Base-by-base conservation (phyloP, 2,113 vertebrate species). In the Eolophus roseicapilla region DNA sequence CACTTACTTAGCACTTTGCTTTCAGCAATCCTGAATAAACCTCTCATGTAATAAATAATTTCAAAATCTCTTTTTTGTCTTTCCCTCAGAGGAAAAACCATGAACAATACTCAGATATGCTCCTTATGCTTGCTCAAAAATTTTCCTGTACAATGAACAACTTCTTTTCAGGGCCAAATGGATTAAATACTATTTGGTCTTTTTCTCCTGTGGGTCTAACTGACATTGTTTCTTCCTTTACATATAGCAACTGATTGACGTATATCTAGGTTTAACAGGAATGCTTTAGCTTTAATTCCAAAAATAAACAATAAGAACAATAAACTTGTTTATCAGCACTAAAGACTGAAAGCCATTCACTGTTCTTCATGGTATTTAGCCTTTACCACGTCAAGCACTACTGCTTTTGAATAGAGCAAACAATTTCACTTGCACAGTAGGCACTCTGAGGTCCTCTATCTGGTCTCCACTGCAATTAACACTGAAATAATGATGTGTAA, bases 271-370 rank as follows among this genome's bases (percentile, higher is more conserved):
- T 52, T 94, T 79, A 90, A 69, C 41, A 73, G 57, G 49, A 92
- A 76, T 3, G 24, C 17, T 29, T 57, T 71, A 55, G 57, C 57
- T 95, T 80, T 85, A 88, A 91, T 86, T 86, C 28, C 47, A 69
- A 79, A 92, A 93, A 35, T 47, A 88, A 88, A 88, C 55, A 90
- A 79, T 55, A 78, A 83, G 83, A 82, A 87, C 82, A 64, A 71
- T 67, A 69, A 82, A 52, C 37, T 60, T 90, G 33, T 91, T 94
- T 94, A 69, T 89, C 90, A 91, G 83, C 60, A 49, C 31, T 57
- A 7, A 84, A 59, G 44, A 49, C 80, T 87, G 70, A 92, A 93
- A 73, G 59, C 62, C 67, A 55, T 86, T 94, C 83, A 85, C 25
- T 60, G 37, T 52, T 92, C 76, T 88, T 92, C 43, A 23, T 82